Conservation (phyloP, 2,797 vertebrate species). For the Cirrhinus mrigala region DNA sequence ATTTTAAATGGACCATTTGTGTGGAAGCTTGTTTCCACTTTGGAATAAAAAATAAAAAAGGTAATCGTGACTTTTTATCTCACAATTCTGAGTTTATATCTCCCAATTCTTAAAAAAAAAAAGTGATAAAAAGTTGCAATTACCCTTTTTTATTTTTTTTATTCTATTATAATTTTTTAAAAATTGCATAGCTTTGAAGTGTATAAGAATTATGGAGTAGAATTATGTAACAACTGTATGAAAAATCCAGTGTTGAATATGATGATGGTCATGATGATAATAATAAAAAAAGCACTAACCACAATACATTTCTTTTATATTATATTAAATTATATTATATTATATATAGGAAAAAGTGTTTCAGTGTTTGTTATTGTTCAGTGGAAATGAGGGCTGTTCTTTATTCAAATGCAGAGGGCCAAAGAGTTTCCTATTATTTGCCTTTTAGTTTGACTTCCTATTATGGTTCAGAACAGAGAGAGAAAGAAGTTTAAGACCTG, state of each 20-base stretch:
- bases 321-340: background rate
- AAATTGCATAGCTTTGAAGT: background rate
- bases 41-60: background rate
- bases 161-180: too few species aligned
- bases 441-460: conserved; percentile 6
- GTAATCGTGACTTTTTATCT: background rate
- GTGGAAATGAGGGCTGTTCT: background rate
- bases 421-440: conserved; percentile 14
- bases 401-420: background rate
- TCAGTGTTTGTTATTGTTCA: background rate
- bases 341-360: background rate
- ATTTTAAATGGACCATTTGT: background rate
- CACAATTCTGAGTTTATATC: too few species aligned
- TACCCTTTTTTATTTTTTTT: too few species aligned
- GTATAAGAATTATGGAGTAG: too few species aligned
- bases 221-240: background rate
- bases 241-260: background rate
- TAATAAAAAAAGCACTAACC: too few species aligned
- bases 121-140: too few species aligned
- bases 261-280: too few species aligned
- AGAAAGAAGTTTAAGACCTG: background rate
- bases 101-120: background rate
- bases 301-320: too few species aligned
- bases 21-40: background rate
- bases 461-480: background rate